Conservation (phyloP, 2,113 vertebrate species). For the Amia ocellicauda region DNA sequence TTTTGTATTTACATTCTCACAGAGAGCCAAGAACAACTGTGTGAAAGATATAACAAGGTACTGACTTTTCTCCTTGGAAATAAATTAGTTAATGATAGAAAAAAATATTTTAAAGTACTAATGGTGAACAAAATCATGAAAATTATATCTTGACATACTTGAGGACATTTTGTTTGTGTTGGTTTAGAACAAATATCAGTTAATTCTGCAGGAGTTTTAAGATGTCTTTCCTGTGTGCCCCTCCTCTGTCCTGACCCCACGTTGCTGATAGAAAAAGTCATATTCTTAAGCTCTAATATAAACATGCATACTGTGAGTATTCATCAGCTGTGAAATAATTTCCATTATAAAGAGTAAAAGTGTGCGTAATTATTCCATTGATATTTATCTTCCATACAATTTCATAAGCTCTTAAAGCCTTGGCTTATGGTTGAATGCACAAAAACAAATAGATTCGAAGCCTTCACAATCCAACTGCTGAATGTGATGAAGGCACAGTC, state of each 20-base stretch:
- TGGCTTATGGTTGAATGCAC: background rate
- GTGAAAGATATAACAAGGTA: no score
- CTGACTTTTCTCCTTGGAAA: no score
- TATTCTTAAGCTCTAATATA: background rate
- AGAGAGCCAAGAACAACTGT: no score
- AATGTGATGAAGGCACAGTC: background rate
- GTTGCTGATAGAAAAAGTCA: background rate
- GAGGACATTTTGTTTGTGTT: no score
- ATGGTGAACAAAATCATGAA: no score
- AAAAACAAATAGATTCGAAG: constrained; percentile 1
- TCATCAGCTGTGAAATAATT: background rate
- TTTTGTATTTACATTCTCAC: no score
- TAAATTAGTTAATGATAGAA: no score
- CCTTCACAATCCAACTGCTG: background rate
- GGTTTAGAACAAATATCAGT: no score
- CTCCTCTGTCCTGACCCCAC: background rate
- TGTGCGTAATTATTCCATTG: background rate
- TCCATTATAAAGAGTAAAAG: constrained; percentile 8
- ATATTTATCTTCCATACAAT: background rate
- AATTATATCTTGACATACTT: no score
- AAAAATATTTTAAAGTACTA: no score
- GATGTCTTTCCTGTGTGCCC: background rate
- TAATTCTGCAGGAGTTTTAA: no score
- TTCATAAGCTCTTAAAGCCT: background rate
- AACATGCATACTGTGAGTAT: background rate